Conservation (phyloP, 1,140 invertebrate species). For the Drosophila mojavensis region DNA sequence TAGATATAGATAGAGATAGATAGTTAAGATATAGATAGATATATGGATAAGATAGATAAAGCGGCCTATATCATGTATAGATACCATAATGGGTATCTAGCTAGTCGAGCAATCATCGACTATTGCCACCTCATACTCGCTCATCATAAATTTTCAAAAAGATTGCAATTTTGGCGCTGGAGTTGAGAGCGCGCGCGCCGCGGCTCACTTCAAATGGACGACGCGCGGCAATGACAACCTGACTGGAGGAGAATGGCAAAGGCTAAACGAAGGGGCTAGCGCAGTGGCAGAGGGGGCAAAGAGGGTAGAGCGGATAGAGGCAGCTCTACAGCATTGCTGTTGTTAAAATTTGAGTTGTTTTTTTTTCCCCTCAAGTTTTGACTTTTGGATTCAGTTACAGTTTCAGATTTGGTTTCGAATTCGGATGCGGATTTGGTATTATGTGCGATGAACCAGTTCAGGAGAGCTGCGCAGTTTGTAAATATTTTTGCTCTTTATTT, state of each 20-base stretch:
- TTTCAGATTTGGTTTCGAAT: conserved; percentile 25
- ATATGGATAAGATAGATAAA: too few relatives aligned
- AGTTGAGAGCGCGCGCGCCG: conserved; percentile 56
- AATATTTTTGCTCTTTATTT: conserved; percentile 5
- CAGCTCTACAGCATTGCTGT: neutral
- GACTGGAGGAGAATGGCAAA: conserved; percentile 45
- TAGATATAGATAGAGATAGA: too few relatives aligned
- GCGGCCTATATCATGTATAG: too few relatives aligned
- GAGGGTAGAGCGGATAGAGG: neutral
- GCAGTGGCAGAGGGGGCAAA: neutral
- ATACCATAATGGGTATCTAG: neutral
- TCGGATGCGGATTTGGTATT: conserved; percentile 7
- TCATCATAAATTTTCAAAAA: conserved; percentile 82
- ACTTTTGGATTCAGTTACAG: conserved; percentile 21
- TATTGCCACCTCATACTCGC: conserved; percentile 7
- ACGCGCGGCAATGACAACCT: conserved; percentile 69
- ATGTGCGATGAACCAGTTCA: conserved; percentile 48
- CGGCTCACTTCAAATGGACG: conserved; percentile 73
- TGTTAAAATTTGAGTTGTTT: conserved; percentile 6
- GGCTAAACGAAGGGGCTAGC: conserved; percentile 15
- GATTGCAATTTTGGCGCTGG: conserved; percentile 74
- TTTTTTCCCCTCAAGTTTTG: conserved; percentile 1
- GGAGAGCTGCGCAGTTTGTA: conserved; percentile 8
- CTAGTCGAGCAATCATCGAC: neutral
- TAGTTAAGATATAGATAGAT: too few relatives aligned